phyloP scores from a whole-genome alignment of 2,113 vertebrate genomes.

The Balaeniceps rex region DNA sequence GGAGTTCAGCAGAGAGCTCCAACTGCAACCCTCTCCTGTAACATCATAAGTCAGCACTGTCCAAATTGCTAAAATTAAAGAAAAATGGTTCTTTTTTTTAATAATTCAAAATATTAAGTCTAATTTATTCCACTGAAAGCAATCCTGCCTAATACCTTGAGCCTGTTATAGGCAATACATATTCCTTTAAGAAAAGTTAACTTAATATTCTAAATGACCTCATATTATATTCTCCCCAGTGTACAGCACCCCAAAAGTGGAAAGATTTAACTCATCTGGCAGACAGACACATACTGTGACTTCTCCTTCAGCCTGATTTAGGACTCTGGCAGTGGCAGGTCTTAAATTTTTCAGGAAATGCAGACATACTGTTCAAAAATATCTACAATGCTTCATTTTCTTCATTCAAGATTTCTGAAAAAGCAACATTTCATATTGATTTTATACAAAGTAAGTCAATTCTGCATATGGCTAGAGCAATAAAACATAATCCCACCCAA shows the following conservation, averaged over 20 bases:
- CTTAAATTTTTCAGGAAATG: background rate
- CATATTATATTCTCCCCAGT: background rate
- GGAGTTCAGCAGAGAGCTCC: background rate
- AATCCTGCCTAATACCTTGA: background rate
- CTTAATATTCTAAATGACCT: background rate
- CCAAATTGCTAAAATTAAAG: background rate
- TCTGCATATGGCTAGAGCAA: background rate
- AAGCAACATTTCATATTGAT: background rate
- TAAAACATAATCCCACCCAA: background rate
- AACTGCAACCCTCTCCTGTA: background rate
- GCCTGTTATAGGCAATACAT: background rate
- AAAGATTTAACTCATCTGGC: slow-evolving; percentile 23
- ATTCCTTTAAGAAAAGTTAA: background rate
- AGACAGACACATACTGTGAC: background rate
- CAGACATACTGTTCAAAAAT: background rate
- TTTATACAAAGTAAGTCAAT: background rate
- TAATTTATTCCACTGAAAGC: background rate
- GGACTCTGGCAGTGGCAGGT: background rate
- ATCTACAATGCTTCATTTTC: background rate
- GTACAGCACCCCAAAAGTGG: background rate
- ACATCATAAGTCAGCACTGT: background rate
- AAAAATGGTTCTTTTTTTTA: background rate
- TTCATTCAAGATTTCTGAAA: background rate
- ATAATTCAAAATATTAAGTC: background rate
- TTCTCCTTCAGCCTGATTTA: background rate